phyloP scores from a whole-genome alignment of 2,888 invertebrate species.

The Xanthorhoe spadicearia region DNA sequence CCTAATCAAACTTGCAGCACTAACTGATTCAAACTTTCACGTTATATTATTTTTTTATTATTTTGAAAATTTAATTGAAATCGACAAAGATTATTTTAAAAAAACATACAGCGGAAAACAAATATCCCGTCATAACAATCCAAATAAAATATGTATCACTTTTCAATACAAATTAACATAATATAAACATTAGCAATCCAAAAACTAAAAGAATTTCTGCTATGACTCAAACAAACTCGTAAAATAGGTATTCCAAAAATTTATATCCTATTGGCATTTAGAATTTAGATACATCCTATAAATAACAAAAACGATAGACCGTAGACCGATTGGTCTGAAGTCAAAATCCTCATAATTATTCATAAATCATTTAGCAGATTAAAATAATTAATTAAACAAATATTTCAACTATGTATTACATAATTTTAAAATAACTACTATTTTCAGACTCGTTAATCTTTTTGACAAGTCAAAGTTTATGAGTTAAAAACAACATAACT shows the following conservation, averaged over 20 bases:
- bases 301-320: constrained; percentile 16
- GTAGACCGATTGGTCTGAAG: neutral
- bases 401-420: neutral
- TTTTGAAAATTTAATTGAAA: too few species aligned
- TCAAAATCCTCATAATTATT: constrained; percentile 23
- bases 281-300: constrained; percentile 15
- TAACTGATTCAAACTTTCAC: too few species aligned
- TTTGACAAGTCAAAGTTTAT: too few species aligned
- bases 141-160: neutral
- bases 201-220: neutral
- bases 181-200: neutral
- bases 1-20: too few species aligned
- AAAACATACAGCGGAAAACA: neutral
- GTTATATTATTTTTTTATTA: too few species aligned
- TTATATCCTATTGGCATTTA: constrained; percentile 34
- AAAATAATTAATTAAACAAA: neutral
- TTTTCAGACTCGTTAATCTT: too few species aligned
- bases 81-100: too few species aligned
- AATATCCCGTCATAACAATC: neutral
- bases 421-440: neutral
- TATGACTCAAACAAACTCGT: neutral
- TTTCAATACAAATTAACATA: constrained; percentile 3
- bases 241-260: constrained; percentile 16
- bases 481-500: too few species aligned
- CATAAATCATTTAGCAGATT: constrained; percentile 9